Evolutionary conservation across 92 coral and sea anemone genomes (phyloP), one percentile per base, ranked within the genome.

Genomic region (Actinernus sp.): DNA sequence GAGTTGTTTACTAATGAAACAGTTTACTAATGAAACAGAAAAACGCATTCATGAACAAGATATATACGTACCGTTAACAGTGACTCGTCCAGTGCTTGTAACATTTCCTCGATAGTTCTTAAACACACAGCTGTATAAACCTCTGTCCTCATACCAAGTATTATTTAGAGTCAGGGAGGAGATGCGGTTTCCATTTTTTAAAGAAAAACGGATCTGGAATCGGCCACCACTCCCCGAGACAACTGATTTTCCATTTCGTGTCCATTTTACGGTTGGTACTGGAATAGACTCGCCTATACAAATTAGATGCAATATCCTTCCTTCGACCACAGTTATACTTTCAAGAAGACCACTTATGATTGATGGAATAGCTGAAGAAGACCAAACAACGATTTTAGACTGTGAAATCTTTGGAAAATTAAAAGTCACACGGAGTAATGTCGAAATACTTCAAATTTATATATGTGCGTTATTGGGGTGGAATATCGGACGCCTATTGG

Each of bases 231-330:
- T 25, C 13, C 44, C 56, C 27, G 22, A 2, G 31, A 26, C 5
- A 3, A 53, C 29, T 16, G 31, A 2, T 10, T 52, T 18, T 5
- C 58, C 40, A 33, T 78, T 33, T 45, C 48, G 36, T 21, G 7
- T 36, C 95, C 95, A 88, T 21, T 33, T 49, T 47, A 88, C 61
- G 13, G 33, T 16, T 18, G 95, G 90, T 21, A 65, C 54, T 24
- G 95, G 95, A 31, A 83, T 77, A 26, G 75, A 68, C 24, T 78
- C 82, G 2, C 82, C 95, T 1, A 12, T 55, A 33, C 95, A 88
- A 9, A 64, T 28, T 2, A 88, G 57, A 1, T 26, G 20, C 24
- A 62, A 57, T 2, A 21, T 4, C 1, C 54, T 26, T 0, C 74
- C 47, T 27, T 58, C 84, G 17, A 66, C 45, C 14, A 26, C 46